Percentiles rank a stretch among this genome's conserved stretches.
Evolutionary conservation across 2,797 vertebrate species (phyloP).

Genomic region (Euphonia xanthogaster): DNA sequence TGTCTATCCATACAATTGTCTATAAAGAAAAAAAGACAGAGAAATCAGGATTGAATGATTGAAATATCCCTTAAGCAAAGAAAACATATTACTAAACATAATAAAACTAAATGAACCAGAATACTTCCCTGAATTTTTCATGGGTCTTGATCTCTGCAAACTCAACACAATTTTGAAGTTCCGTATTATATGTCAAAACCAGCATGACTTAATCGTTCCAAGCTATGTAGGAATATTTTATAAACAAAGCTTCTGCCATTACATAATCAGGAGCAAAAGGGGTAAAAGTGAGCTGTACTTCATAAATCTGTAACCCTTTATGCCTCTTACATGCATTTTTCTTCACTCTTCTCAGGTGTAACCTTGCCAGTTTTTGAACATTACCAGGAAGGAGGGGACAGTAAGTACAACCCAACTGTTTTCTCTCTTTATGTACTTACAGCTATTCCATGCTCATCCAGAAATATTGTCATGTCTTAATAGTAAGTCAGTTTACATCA

Average conservation of each 20-base stretch:
- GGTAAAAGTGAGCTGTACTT: not conserved
- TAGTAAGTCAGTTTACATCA: not conserved
- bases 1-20: not conserved
- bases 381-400: constrained; percentile 98
- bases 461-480: not conserved
- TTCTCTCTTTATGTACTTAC: not conserved
- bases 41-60: not conserved
- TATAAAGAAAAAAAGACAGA: not conserved
- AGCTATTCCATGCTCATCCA: not conserved
- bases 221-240: not conserved
- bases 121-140: not conserved
- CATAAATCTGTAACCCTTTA: not conserved
- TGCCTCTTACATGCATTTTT: not conserved
- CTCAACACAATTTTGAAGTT: not conserved
- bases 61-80: not conserved
- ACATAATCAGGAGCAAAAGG: not conserved
- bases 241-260: not conserved
- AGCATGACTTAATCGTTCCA: not conserved
- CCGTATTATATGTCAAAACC: not conserved
- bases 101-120: not conserved
- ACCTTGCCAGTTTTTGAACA: constrained; percentile 98
- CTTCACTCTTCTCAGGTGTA: constrained; percentile 80
- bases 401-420: constrained; percentile 79
- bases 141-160: not conserved
- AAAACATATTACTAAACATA: not conserved